These are phyloP conservation scores for Gnathochromis pfefferi DNA, from an alignment of 2,113 vertebrate genomes.

Conservation along the genomic window DNA sequence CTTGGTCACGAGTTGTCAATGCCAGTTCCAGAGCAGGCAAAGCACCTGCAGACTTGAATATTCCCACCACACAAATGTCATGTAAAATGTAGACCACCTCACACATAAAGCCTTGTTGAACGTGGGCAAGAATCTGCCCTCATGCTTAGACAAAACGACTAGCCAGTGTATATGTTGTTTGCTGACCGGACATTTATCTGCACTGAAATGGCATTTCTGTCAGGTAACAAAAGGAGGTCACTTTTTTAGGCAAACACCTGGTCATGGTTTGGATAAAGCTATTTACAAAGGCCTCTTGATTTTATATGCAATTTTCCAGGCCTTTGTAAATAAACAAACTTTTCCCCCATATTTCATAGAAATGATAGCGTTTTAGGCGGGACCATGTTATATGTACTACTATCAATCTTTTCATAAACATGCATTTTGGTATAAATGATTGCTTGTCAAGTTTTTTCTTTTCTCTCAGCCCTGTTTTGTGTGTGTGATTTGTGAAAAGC, in stretches of 20 bases:
- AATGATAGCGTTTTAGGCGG: not conserved
- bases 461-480: not conserved
- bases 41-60: not conserved
- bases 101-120: not conserved
- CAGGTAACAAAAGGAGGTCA: not conserved
- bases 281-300: not conserved
- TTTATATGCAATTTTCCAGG: not conserved
- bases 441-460: not conserved
- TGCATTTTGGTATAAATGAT: slow-evolving; percentile 6
- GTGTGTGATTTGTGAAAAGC: slow-evolving; percentile 21
- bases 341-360: not conserved
- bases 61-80: not conserved
- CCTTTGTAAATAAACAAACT: not conserved
- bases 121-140: not conserved
- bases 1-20: not conserved
- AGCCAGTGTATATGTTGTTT: not conserved
- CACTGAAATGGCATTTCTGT: not conserved
- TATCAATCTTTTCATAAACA: not conserved
- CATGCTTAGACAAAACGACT: not conserved
- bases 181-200: not conserved
- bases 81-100: not conserved
- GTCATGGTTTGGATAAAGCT: not conserved
- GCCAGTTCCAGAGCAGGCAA: not conserved
- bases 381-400: not conserved
- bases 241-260: not conserved